A percentile compares a stretch with the other conserved stretches of the same genome.
Evolutionary conservation across 2,888 invertebrate species (phyloP).

Genomic region (Sminthurinus aureus): DNA sequence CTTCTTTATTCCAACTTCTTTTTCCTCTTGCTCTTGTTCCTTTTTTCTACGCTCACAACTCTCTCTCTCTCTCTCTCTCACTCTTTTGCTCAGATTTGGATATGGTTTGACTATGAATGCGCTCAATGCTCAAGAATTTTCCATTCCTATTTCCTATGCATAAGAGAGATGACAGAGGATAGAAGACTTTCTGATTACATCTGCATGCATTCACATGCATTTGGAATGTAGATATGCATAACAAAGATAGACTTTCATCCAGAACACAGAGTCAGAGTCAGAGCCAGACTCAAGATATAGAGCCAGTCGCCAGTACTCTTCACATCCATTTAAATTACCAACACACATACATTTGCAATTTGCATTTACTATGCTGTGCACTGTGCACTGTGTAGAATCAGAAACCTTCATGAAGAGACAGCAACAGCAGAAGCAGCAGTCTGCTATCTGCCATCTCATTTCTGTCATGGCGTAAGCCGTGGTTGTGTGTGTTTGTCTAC

Average conservation of each 20-base stretch:
- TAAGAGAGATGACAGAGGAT: too few species aligned
- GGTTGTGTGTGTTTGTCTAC: background rate
- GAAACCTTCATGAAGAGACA: background rate
- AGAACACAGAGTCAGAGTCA: background rate
- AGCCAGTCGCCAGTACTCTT: background rate
- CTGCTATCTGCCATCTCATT: background rate
- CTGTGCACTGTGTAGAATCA: too few species aligned
- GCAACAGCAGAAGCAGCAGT: too few species aligned
- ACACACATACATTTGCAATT: background rate
- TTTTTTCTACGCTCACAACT: background rate
- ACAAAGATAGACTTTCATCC: background rate
- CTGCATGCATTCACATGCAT: too few species aligned
- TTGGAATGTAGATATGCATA: background rate
- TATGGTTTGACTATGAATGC: background rate
- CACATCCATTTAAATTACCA: constrained; percentile 15
- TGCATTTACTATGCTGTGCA: background rate
- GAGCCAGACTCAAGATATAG: too few species aligned
- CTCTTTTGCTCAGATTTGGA: background rate
- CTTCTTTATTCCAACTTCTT: constrained; percentile 20
- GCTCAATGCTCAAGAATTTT: background rate
- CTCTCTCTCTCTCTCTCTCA: background rate
- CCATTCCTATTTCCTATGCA: background rate
- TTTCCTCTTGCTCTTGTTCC: constrained; percentile 5
- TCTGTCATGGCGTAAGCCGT: background rate
- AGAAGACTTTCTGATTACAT: too few species aligned